Evolutionary conservation across 1,140 invertebrate species (phyloP), one percentile per base, ranked within the genome.

Genomic region (Drosophila orena): DNA sequence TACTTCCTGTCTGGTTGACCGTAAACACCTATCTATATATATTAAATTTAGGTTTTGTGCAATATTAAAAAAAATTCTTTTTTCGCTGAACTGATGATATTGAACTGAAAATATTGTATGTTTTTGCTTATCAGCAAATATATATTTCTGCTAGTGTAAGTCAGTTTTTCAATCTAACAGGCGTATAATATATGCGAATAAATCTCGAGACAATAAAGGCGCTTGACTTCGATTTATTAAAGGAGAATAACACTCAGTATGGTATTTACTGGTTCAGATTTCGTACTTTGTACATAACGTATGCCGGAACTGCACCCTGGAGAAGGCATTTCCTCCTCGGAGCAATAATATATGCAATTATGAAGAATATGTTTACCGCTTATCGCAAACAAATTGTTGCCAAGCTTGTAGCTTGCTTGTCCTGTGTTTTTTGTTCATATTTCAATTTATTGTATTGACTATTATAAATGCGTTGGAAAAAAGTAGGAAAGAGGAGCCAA

Each of bases 261-360:
- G 27, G 42, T 40, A 40, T 46, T 68, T 64, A 49, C 68, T 71
- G 50, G 68, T 49, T 37, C 65, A 70, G 27, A 70, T 27, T 70
- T 38, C 15, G 5, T n/a, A n/a, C 15, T 46, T 24, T 17, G 24
- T 27, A 24, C 24, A 47, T 49, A 24, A 52, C n/a, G n/a, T 40
- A 70, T 71, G 68, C 68, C 68, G 65, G 68, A 71, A 71, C 68
- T 57, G 14, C 40, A 57, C 65, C 68, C 68, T 20, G 24, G 68
- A 70, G 65, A 12, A 57, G 10, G 1, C 35, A 35, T 70, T 71
- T 70, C 35, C 68, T 57, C 24, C 38, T 20, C 8, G 47, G 30
- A 34, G 35, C 11, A 46, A 12, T 22, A 38, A 40, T 37, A 0
- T 42, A 14, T 27, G 14, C 12, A 65, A 17, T 14, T 37, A 35